Percentiles rank a stretch among this genome's conserved stretches.
Conservation (phyloP, 2,113 vertebrate species). For the Oryzias melastigma region DNA sequence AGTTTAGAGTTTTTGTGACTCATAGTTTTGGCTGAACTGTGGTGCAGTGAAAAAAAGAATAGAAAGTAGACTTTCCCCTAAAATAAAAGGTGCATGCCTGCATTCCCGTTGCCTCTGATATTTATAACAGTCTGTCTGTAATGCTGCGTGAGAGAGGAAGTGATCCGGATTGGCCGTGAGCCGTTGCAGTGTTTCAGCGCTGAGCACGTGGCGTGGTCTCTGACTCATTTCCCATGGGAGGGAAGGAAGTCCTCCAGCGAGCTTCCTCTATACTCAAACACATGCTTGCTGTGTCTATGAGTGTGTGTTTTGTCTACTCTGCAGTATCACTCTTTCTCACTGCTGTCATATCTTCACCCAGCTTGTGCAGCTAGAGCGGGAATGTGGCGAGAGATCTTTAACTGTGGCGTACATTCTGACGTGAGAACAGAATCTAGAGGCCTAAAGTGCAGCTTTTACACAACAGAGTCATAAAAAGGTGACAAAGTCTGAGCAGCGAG, state of each 20-base stretch:
- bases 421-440: neutral
- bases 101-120: slow-evolving; percentile 16
- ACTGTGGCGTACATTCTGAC: neutral
- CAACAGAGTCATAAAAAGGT: neutral
- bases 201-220: slow-evolving; percentile 31
- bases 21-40: neutral
- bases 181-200: slow-evolving; percentile 1
- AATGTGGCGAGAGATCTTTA: slow-evolving; percentile 9
- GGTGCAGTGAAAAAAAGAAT: neutral
- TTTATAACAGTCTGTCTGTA: neutral
- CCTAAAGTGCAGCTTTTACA: neutral
- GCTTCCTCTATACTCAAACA: slow-evolving; percentile 14
- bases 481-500: slow-evolving; percentile 2
- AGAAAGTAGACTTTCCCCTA: neutral
- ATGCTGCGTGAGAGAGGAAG: slow-evolving; percentile 23
- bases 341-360: slow-evolving; percentile 1
- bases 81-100: neutral
- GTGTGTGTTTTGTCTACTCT: neutral
- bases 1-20: no score
- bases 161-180: slow-evolving; percentile 33
- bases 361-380: slow-evolving; percentile 17
- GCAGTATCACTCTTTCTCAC: neutral
- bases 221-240: slow-evolving; percentile 45
- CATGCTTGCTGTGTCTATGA: slow-evolving; percentile 2
- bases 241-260: slow-evolving; percentile 40